Conservation (phyloP, 2,888 invertebrate genomes). For the Synergus japonicus region DNA sequence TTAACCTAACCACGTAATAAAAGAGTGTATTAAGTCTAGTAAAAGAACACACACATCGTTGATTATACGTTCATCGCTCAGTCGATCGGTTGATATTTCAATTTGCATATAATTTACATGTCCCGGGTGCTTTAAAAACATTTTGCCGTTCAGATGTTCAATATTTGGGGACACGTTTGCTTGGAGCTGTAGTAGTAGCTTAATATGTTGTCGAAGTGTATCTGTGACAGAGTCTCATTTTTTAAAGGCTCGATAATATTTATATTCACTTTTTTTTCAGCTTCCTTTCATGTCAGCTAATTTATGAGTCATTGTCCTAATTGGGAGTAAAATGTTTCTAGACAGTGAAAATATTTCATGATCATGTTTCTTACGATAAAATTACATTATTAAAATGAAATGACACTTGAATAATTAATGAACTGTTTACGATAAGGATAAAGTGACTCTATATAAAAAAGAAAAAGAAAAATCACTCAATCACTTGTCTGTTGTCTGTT, state of each 20-base stretch:
- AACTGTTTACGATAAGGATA: neutral
- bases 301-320: no score
- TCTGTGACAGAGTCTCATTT: neutral
- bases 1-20: slow-evolving; percentile 65
- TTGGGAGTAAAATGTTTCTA: no score
- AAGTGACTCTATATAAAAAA: neutral
- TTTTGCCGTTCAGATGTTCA: neutral
- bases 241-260: neutral
- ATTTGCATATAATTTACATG: slow-evolving; percentile 32
- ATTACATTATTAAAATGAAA: no score
- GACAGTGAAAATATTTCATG: no score
- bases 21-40: slow-evolving; percentile 60
- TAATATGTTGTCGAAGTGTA: neutral
- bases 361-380: no score
- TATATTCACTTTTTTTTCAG: neutral
- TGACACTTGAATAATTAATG: neutral
- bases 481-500: slow-evolving; percentile 62
- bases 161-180: slow-evolving; percentile 1
- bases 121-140: neutral
- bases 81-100: slow-evolving; percentile 25
- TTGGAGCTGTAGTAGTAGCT: neutral
- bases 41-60: slow-evolving; percentile 38
- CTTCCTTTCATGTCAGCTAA: neutral
- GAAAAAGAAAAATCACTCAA: slow-evolving; percentile 37
- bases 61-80: slow-evolving; percentile 33